These are phyloP conservation scores for Cetoscarus ocellatus DNA, from an alignment of 2,797 vertebrate genomes.

Conservation along the genomic window DNA sequence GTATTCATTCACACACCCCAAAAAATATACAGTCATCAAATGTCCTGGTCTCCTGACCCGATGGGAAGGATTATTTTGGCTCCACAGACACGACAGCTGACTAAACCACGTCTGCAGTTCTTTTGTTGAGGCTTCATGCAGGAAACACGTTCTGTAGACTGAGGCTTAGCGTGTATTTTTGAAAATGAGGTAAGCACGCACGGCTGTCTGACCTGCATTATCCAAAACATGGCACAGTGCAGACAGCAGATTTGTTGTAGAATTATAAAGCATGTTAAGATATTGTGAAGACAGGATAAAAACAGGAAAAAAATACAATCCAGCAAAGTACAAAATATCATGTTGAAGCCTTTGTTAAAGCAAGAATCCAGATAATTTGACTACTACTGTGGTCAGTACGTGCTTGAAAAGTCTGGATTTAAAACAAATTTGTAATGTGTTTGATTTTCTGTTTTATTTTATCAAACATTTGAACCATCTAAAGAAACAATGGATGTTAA, in stretches of 20 bases:
- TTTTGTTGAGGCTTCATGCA: slow-evolving; percentile 61
- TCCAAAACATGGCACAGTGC: neutral
- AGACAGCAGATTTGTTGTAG: neutral
- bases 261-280: neutral
- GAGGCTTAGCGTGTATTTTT: slow-evolving; percentile 40
- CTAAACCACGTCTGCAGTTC: slow-evolving; percentile 67
- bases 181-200: slow-evolving; percentile 36
- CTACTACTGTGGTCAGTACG: neutral
- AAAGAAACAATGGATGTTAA: no score
- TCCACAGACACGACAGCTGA: slow-evolving; percentile 47
- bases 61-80: slow-evolving; percentile 64
- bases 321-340: neutral
- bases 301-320: neutral
- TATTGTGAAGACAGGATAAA: neutral
- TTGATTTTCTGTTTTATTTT: neutral
- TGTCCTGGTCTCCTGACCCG: slow-evolving; percentile 38
- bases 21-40: neutral
- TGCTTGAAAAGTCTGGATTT: neutral
- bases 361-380: neutral
- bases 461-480: neutral
- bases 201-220: slow-evolving; percentile 15
- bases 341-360: neutral
- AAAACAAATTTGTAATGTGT: slow-evolving; percentile 4
- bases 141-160: slow-evolving; percentile 49
- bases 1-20: no score